Evolutionary conservation across 2,888 invertebrate species (phyloP), one percentile per base, ranked within the genome.

Genomic region (Chrysolina haemoptera): DNA sequence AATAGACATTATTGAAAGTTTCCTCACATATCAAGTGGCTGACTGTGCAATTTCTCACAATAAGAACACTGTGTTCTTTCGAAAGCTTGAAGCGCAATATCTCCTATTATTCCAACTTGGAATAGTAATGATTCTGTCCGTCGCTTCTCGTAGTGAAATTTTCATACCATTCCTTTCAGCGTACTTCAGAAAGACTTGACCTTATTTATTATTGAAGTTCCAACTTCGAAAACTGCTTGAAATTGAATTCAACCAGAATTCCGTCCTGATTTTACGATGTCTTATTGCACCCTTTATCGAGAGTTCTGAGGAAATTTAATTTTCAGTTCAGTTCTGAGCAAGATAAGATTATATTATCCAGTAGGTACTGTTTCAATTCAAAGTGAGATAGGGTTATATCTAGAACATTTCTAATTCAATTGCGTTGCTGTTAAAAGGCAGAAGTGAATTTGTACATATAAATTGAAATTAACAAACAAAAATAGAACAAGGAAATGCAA

Each of bases 171-270:
- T 53, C 20, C 20, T 20, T 53, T 6, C 53, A 53, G 20, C 11
- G 18, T 20, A 53, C 53, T 53, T 20, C 20, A 22, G 12, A 53
- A 53, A 53, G 20, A 4, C 53, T 53, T 53, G 53, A 53, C 20
- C 53, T 20, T 53, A 53, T 53, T 53, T 11, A 53, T 53, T 53
- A 53, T 22, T 53, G 11, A 53, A 12, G 1, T 53, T 20, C 53
- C 53, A 20, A 53, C 53, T 20, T 53, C 53, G 53, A 53, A 53
- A 53, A 53, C 53, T 53, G 10, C 53, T 53, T 53, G 53, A 20
- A 53, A 53, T 22, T 53, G 53, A 12, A 12, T 53, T 53, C 20
- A 12, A 53, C 18, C 53, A 53, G 53, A 53, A 20, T 20, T 53
- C 53, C 22, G 20, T 20, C 53, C 20, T 53, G 53, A 53, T 53